Conservation (phyloP, 2,888 invertebrate species). For the Patella pellucida region DNA sequence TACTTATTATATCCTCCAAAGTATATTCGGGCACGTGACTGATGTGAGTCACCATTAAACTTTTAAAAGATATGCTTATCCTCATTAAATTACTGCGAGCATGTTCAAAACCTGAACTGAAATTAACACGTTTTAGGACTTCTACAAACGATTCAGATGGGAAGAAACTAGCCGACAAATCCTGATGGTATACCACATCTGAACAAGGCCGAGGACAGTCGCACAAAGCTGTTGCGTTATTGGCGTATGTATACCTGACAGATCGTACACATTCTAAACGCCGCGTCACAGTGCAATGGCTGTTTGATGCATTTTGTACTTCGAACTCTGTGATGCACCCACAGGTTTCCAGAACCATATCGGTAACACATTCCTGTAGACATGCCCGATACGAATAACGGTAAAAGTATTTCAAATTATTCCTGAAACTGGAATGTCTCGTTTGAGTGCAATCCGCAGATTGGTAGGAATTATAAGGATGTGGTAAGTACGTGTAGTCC, state of each 20-base stretch:
- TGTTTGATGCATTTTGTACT: not conserved
- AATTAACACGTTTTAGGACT: not conserved
- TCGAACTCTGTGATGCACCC: not conserved
- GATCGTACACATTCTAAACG: not conserved
- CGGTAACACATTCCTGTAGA: not conserved
- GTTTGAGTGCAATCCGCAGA: not conserved
- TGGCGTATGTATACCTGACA: not conserved
- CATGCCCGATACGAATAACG: not conserved
- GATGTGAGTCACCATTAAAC: not conserved
- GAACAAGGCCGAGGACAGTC: not conserved
- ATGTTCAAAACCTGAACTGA: not conserved
- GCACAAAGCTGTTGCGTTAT: not conserved
- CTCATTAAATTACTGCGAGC: not conserved
- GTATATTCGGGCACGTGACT: not conserved
- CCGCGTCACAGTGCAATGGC: not conserved
- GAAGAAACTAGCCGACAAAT: not conserved
- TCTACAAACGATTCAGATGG: not conserved
- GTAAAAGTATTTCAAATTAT: not conserved
- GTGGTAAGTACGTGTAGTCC: not conserved
- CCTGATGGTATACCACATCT: not conserved
- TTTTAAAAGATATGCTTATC: constrained; percentile 4
- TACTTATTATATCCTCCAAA: not conserved
- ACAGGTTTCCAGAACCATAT: not conserved
- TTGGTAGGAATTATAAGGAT: not conserved
- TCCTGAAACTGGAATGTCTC: not conserved